These are phyloP conservation scores for Catalaphyllia jardinei DNA, from an alignment of 64 coral and sea anemone species.

Conservation along the genomic window DNA sequence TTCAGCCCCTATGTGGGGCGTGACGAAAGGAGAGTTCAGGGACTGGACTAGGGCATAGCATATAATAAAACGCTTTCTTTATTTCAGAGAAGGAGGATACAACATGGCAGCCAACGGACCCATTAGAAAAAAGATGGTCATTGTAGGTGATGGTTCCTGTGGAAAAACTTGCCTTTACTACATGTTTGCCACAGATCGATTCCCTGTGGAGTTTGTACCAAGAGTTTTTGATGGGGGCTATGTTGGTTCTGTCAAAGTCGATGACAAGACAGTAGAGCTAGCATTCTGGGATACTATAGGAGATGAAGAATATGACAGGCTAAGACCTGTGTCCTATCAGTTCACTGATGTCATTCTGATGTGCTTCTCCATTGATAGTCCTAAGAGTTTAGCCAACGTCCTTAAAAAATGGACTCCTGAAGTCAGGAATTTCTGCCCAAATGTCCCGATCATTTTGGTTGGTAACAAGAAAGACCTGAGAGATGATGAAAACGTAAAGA, in stretches of 20 bases:
- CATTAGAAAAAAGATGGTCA: conserved; percentile 94
- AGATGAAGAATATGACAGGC: conserved; percentile 88
- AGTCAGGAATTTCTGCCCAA: conserved; percentile 94
- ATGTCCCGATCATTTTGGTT: conserved; percentile 95
- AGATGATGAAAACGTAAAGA: conserved; percentile 88
- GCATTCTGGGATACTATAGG: conserved; percentile 97
- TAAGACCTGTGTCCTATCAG: conserved; percentile 85
- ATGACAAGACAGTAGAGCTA: conserved; percentile 85
- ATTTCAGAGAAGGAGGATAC: neutral
- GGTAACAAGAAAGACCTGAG: conserved; percentile 99
- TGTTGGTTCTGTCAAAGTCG: conserved; percentile 87
- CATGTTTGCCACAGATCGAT: conserved; percentile 87
- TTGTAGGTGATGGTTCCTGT: conserved; percentile 97
- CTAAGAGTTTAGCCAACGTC: conserved; percentile 91
- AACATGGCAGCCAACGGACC: conserved; percentile 34
- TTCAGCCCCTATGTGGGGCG: too few relatives aligned
- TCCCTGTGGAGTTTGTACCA: conserved; percentile 92
- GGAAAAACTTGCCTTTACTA: conserved; percentile 93
- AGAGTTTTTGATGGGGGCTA: conserved; percentile 92
- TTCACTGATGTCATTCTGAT: conserved; percentile 92
- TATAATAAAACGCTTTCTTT: too few relatives aligned
- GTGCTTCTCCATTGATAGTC: conserved; percentile 96
- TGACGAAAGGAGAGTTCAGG: too few relatives aligned
- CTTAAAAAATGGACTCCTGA: conserved; percentile 95
- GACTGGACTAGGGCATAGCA: too few relatives aligned